Base-by-base conservation (phyloP, 2,888 invertebrate genomes). In the Pseudococcus jackbeardsleyi region DNA sequence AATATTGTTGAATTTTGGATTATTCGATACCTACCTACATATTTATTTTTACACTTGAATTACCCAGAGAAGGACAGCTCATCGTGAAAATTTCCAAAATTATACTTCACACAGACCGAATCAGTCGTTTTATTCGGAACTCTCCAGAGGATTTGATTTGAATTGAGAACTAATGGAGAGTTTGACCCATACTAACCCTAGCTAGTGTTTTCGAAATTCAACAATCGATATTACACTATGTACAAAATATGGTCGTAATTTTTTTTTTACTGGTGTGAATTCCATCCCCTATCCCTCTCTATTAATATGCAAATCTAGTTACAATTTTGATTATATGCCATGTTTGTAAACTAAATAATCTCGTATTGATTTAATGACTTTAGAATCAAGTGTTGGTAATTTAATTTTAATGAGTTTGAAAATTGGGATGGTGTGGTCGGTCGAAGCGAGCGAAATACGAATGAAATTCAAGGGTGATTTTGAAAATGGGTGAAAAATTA, bases 281-380 rank as follows among this genome's bases (percentile, higher is more conserved):
- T 54, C 17, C n/a, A 54, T n/a, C 54, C 5, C n/a, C 17, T 8
- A 5, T 7, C n/a, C n/a, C 7, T 54, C 8, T 54, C 54, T n/a
- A 54, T 17, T 54, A 54, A 54, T 54, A 54, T 54, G 54, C n/a
- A 54, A 54, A 54, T 54, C 54, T 54, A n/a, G n/a, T 54, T 54
- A n/a, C 54, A 54, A 54, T 54, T n/a, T 54, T 17, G 54, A 17
- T 54, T 54, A n/a, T 54, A n/a, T n/a, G 54, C n/a, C 7, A n/a
- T 54, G 54, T 54, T 54, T 54, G 54, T 54, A 54, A 54, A 54
- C 54, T 54, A 54, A n/a, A n/a, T 54, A 54, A 54, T 0, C 54
- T 54, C 17, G n/a, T 54, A 54, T 54, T 54, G 54, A 54, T 54
- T 54, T 54, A 54, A 54, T 54, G 54, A 54, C n/a, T n/a, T n/a